These are phyloP conservation scores for Contarinia nasturtii DNA, from an alignment of 1,140 invertebrate genomes.

Conservation along the genomic window DNA sequence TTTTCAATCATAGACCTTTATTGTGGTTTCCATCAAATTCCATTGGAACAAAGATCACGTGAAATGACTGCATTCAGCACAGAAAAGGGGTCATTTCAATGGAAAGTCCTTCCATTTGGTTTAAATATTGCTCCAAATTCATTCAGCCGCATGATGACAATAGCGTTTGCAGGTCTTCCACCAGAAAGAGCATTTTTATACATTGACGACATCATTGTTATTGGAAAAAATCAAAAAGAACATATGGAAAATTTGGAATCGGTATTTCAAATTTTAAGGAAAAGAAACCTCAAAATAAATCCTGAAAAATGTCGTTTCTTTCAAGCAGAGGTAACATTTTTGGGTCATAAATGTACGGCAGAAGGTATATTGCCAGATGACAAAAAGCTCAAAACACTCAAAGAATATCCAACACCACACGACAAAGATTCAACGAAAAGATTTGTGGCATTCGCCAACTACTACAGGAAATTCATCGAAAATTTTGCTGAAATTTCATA, in stretches of 20 bases:
- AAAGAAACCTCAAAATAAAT: conserved; percentile 4
- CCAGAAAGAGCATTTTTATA: conserved; percentile 6
- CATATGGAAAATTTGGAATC: conserved; percentile 6
- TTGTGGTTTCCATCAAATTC: conserved; percentile 16
- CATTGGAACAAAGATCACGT: conserved; percentile 6
- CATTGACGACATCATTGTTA: conserved; percentile 8
- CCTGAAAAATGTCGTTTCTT: conserved; percentile 4
- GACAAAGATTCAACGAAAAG: conserved; percentile 1
- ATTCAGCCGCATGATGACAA: conserved; percentile 6
- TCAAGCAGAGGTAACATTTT: not conserved
- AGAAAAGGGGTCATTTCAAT: too few relatives aligned
- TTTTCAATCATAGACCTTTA: conserved; percentile 22
- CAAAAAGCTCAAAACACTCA: conserved; percentile 1
- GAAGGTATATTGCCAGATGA: conserved; percentile 3
- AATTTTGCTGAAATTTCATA: conserved; percentile 14
- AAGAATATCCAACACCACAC: conserved; percentile 2
- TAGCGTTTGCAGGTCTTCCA: conserved; percentile 5
- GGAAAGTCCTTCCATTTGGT: not conserved
- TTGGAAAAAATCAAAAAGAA: conserved; percentile 4
- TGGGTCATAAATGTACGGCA: conserved; percentile 3
- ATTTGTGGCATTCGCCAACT: conserved; percentile 15
- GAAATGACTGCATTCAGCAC: conserved; percentile 10
- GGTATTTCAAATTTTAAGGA: conserved; percentile 3
- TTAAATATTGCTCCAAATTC: conserved; percentile 5
- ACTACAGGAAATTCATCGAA: conserved; percentile 20